Conservation (phyloP, 2,888 invertebrate species). For the Pilophorus perplexus region DNA sequence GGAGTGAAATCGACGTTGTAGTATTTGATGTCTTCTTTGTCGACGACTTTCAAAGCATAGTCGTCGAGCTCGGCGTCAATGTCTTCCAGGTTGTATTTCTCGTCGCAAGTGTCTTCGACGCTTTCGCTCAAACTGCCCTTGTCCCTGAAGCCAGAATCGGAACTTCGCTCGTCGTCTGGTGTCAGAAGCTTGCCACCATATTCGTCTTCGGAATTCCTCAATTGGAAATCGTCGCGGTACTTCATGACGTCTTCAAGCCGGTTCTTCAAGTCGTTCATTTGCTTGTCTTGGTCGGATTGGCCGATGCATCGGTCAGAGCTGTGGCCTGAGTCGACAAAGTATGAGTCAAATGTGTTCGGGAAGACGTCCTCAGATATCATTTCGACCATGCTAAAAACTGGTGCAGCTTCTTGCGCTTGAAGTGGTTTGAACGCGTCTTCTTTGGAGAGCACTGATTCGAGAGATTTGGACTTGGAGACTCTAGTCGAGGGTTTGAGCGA, state of each 20-base stretch:
- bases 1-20: constrained; percentile 39
- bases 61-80: constrained; percentile 51
- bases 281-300: constrained; percentile 39
- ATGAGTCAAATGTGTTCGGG: constrained; percentile 42
- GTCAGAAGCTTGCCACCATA: constrained; percentile 54
- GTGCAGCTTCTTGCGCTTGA: constrained; percentile 20
- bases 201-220: constrained; percentile 52
- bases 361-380: constrained; percentile 41
- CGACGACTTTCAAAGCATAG: constrained; percentile 38
- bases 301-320: constrained; percentile 46
- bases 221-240: constrained; percentile 48
- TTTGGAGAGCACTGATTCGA: constrained; percentile 41
- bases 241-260: constrained; percentile 48
- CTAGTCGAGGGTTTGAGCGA: background rate
- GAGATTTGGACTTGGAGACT: constrained; percentile 41
- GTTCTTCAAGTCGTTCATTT: constrained; percentile 49
- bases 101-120: constrained; percentile 50
- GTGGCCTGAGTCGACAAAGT: constrained; percentile 46
- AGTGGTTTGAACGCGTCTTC: constrained; percentile 37
- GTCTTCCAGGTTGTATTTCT: constrained; percentile 50
- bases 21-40: constrained; percentile 41
- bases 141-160: constrained; percentile 56
- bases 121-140: constrained; percentile 53
- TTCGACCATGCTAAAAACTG: constrained; percentile 43
- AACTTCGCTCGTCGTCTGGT: constrained; percentile 56